Evolutionary conservation across 2,888 invertebrate genomes (phyloP).

Genomic region (Liopterus haemorrhoidalis): DNA sequence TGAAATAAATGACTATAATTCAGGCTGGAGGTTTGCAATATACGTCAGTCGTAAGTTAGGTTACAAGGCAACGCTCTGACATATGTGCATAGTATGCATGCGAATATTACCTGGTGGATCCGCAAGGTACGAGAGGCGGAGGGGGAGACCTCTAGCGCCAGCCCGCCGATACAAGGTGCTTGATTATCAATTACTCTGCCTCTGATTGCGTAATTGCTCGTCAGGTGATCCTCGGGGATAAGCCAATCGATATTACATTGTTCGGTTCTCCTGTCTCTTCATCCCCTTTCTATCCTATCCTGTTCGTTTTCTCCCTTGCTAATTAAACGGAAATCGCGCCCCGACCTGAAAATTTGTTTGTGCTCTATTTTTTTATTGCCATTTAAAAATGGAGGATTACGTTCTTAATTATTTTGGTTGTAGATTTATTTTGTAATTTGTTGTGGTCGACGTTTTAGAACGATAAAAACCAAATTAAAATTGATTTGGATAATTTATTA

Average conservation of each 20-base stretch:
- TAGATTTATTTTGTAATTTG: no score
- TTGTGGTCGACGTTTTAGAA: no score
- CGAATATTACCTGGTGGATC: conserved; percentile 17
- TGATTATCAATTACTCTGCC: conserved; percentile 55
- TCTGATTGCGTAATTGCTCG: conserved; percentile 57
- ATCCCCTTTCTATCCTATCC: not conserved
- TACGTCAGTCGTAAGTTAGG: not conserved
- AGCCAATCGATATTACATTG: conserved; percentile 43
- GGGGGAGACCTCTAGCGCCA: no score
- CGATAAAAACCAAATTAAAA: no score
- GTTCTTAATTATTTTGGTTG: no score
- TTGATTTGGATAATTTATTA: no score
- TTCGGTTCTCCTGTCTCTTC: conserved; percentile 30
- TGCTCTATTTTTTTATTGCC: conserved; percentile 23
- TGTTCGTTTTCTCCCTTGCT: conserved; percentile 10
- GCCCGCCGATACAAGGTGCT: conserved; percentile 44
- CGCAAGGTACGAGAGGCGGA: conserved; percentile 1
- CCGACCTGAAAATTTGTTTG: conserved; percentile 19
- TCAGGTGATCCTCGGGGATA: conserved; percentile 47
- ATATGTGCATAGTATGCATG: not conserved
- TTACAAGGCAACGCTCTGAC: not conserved
- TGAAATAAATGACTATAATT: conserved; percentile 20
- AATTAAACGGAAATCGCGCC: conserved; percentile 17
- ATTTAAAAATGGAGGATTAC: no score
- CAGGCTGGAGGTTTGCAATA: conserved; percentile 1